Conservation (phyloP, 2,888 invertebrate species). For the Eupithecia vulgata region DNA sequence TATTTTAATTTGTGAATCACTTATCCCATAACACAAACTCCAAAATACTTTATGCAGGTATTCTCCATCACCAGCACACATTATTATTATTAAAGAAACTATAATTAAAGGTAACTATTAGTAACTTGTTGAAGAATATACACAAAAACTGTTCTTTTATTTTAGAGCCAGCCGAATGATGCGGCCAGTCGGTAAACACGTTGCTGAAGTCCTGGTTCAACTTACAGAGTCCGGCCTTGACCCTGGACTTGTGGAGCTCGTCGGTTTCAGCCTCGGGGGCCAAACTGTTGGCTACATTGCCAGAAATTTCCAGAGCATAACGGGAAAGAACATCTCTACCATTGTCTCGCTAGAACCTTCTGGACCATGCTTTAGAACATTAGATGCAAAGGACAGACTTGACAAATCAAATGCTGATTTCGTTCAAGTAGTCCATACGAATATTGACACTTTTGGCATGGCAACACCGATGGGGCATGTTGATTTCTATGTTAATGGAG, state of each 20-base stretch:
- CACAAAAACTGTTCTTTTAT: background rate
- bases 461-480: slow-evolving; percentile 74
- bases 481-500: slow-evolving; percentile 76
- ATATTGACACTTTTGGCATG: slow-evolving; percentile 79
- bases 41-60: no score
- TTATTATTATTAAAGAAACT: no score
- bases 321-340: slow-evolving; percentile 70
- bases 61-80: no score
- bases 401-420: slow-evolving; percentile 71
- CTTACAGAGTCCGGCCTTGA: slow-evolving; percentile 66
- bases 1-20: no score
- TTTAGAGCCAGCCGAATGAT: slow-evolving; percentile 75
- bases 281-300: slow-evolving; percentile 74
- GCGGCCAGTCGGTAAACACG: slow-evolving; percentile 76
- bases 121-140: background rate
- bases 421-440: slow-evolving; percentile 75
- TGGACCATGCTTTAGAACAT: slow-evolving; percentile 72
- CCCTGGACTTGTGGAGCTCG: slow-evolving; percentile 65
- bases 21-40: no score
- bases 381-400: slow-evolving; percentile 61
- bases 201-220: slow-evolving; percentile 68
- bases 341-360: slow-evolving; percentile 74
- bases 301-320: slow-evolving; percentile 66
- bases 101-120: no score
- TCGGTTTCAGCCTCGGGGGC: slow-evolving; percentile 76